Evolutionary conservation across 2,797 vertebrate genomes (phyloP).

Genomic region (Neostethus bicornis): DNA sequence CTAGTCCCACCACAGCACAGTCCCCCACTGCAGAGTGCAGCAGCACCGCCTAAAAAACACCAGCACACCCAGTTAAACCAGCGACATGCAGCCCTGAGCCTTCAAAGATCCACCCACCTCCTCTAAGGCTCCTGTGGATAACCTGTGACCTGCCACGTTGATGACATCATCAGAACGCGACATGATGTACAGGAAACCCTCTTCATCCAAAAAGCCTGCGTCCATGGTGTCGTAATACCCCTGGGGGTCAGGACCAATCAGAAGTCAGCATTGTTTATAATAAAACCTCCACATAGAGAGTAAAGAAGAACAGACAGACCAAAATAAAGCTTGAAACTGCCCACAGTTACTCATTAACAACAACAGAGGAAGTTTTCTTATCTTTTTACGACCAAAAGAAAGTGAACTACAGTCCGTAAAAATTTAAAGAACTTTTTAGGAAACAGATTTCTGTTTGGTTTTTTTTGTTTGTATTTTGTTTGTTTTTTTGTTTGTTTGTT

Average conservation of each 20-base stretch:
- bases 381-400: too few relatives aligned
- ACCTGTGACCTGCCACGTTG: constrained; percentile 94
- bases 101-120: constrained; percentile 77
- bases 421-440: too few relatives aligned
- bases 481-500: too few relatives aligned
- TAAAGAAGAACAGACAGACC: too few relatives aligned
- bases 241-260: constrained; percentile 58
- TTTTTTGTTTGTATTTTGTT: too few relatives aligned
- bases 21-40: constrained; percentile 86
- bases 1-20: constrained; percentile 92
- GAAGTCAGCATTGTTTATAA: neutral
- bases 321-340: too few relatives aligned
- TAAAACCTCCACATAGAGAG: too few relatives aligned
- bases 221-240: constrained; percentile 98
- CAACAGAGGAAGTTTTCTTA: too few relatives aligned
- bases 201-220: constrained; percentile 89
- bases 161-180: constrained; percentile 96
- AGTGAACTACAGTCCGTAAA: too few relatives aligned
- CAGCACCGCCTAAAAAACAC: constrained; percentile 82
- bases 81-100: neutral
- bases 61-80: too few relatives aligned
- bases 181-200: constrained; percentile 92
- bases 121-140: constrained; percentile 92
- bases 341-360: too few relatives aligned
- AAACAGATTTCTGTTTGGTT: too few relatives aligned